Evolutionary conservation across 2,797 vertebrate genomes (phyloP), one percentile per base, ranked within the genome.

Genomic region (Eospalax fontanierii): DNA sequence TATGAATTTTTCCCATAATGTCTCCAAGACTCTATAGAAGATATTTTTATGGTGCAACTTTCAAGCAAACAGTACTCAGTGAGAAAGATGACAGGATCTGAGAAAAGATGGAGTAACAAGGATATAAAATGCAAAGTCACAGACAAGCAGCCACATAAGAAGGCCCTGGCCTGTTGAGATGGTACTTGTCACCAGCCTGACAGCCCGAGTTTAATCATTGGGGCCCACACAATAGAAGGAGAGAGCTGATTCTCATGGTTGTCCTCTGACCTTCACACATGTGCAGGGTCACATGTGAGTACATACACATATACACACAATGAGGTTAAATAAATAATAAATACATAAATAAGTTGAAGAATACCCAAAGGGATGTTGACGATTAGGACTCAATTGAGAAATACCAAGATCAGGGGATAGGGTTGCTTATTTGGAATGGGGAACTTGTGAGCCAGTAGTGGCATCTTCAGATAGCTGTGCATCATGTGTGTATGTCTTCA

Each of bases 31-130:
- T n/a, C 43, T 75, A 19, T 63, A 71, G 79, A 33, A 86, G n/a
- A 59, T 70, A 70, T 30, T 87, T 90, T 86, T 87, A 24, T 74
- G 46, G 28, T n/a, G 43, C 70, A 89, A 80, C 14, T 95, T 94
- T 33, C 80, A 87, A 19, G 14, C 2, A 61, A 16, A 79, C 15
- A 54, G 14, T 71, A 26, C 28, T 94, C 68, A 21, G 3, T n/a
- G 74, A n/a, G 50, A 33, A 80, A 63, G 33, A 61, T 11, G 50
- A 2, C n/a, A 40, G 74, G 33, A 89, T 68, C 30, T 75, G 43
- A 30, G 61, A 26, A 30, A 66, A 74, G 46, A 54, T 6, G 61
- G 75, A 71, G 63, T 40, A 80, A 43, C 57, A 81, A 89, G 4
- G 11, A 1, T n/a, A 33, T 7, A 66, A 28, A 33, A 71, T 8